Base-by-base conservation (phyloP, 2,888 invertebrate species). In the Plemyria rubiginata region DNA sequence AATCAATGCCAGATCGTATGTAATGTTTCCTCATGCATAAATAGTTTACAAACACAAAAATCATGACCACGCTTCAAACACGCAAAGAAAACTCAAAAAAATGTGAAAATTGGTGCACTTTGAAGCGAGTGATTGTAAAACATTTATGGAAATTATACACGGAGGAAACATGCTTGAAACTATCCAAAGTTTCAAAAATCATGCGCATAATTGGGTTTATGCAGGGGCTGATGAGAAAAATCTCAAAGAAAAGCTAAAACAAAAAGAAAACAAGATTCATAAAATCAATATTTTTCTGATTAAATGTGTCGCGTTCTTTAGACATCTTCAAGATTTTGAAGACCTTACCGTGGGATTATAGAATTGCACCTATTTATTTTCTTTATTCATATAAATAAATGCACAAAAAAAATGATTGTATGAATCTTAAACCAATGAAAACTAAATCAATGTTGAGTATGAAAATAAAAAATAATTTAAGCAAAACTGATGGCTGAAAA, bases 131-230 rank as follows among this genome's bases (percentile, higher is more conserved):
- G 81, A 80, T 81, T 81, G 81, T 83, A 86, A 79, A 79, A 80
- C 76, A 78, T 68, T 70, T 70, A 76, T 75, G 77, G 62, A 60
- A 43, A 60, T 66, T 65, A 77, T 72, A 78, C 81, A 82, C 73
- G 70, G 82, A 87, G 86, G 87, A 87, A 86, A 88, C 89, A 90
- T 90, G 90, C 91, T 82, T 74, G 76, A 77, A 75, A 61, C 66
- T 67, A 9, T 65, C 50, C 54, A 70, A 70, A 77, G 73, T 63
- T 65, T 60, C 59, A 70, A 73, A 74, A 67, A 16, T 71, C 86
- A 87, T 86, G 86, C 86, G 79, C 71, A 70, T 73, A 70, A 56
- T 60, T 68, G 66, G 66, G 65, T 61, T 67, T 58, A 52, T 61
- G 60, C 51, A 65, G 43, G 70, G 41, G 67, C 65, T 54, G 64